Evolutionary conservation across 2,113 vertebrate species (phyloP).

Genomic region (Ovibos moschatus): DNA sequence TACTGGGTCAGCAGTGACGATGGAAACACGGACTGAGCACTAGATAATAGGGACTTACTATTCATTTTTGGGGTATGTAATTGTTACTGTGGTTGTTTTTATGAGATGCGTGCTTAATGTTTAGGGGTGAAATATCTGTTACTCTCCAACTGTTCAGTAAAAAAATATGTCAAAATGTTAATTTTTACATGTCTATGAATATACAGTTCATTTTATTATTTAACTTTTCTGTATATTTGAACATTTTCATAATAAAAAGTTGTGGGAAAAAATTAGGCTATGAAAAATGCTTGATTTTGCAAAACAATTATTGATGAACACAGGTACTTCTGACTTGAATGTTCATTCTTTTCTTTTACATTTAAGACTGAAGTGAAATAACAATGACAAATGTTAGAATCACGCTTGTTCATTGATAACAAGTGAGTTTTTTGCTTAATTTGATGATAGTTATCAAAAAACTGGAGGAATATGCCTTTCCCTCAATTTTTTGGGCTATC

Average conservation of each 20-base stretch:
- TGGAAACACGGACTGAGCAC: not conserved
- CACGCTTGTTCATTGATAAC: not conserved
- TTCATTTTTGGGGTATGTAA: not conserved
- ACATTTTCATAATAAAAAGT: not conserved
- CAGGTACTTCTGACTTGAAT: not conserved
- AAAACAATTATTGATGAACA: not conserved
- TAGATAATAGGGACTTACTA: not conserved
- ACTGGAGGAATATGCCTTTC: not conserved
- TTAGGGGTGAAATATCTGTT: not conserved
- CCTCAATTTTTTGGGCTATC: not conserved
- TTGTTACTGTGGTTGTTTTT: not conserved
- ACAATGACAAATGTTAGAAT: not conserved
- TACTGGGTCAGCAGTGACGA: not conserved
- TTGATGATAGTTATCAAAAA: not conserved
- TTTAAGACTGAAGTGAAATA: not conserved
- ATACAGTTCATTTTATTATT: not conserved
- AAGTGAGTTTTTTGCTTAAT: not conserved
- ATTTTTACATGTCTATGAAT: conserved; percentile 10
- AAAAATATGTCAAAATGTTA: conserved; percentile 13
- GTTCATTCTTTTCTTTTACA: not conserved
- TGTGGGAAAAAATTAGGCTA: not conserved
- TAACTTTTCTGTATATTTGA: conserved; percentile 35
- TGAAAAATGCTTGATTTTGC: not conserved
- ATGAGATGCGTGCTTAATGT: not conserved
- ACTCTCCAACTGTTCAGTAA: not conserved